Evolutionary conservation across 2,888 invertebrate species (phyloP), one percentile per base, ranked within the genome.

Genomic region (Dolichomitus sp.): DNA sequence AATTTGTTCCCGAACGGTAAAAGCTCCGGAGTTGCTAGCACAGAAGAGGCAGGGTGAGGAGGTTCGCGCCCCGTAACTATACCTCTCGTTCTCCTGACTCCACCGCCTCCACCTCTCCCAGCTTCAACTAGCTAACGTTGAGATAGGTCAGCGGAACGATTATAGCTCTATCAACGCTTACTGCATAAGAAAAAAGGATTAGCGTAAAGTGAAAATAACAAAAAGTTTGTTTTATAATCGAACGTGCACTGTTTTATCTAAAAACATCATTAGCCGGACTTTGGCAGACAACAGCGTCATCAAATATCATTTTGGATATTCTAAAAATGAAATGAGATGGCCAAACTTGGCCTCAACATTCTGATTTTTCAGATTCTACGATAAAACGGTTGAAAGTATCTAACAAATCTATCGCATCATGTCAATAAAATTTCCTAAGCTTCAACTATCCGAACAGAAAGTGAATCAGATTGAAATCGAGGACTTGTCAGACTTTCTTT

Each of bases 1-100:
- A 83, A 83, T 83, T 83, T 77, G 68, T 83, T 83, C 83, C 61
- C 73, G 80, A 80, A 83, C 83, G 77, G 80, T 80, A 77, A 80
- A 83, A 83, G 80, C 73, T 83, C 48, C 54, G 33, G 69, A 66
- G 66, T 75, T 66, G 42, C 66, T 30, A 72, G 73, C 50, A 59
- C 66, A 11, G 19, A 33, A 42, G 30, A 37, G 11, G 59, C 42
- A 68, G 66, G 50, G n/a, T 5, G 74, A 54, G 69, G 30, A 75
- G 74, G 48, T 65, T 65, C 42, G 65, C 61, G 72, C 74, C 61
- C 33, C 63, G 48, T 74, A 48, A 57, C 52, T 65, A 76, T 50
- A 54, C 40, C 48, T 33, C 61, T 50, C 75, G 73, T 72, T 65
- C 42, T 54, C 74, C 48, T 59, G 27, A 42, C 78, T 70, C 52